phyloP scores from a whole-genome alignment of 2,888 invertebrate species.

The Acleris literana region DNA sequence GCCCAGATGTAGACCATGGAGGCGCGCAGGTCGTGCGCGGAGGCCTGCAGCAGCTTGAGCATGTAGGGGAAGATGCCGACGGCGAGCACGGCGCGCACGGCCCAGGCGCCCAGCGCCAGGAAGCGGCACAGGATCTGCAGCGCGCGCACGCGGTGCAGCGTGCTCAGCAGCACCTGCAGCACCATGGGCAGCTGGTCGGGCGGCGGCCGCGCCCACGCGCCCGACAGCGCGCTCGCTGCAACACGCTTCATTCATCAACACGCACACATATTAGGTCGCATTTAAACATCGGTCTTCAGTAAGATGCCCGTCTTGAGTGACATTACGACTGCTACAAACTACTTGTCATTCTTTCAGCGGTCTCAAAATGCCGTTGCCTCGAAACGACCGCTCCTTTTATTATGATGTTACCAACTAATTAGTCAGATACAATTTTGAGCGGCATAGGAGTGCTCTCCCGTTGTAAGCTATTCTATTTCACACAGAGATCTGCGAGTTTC shows the following conservation, averaged over 20 bases:
- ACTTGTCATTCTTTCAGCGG: no score
- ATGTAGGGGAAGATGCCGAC: constrained; percentile 99
- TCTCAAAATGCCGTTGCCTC: no score
- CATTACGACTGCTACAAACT: no score
- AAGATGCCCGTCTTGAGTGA: no score
- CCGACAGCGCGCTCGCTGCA: constrained; percentile 1
- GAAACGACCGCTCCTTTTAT: no score
- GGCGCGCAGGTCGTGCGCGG: constrained; percentile 95
- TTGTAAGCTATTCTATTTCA: no score
- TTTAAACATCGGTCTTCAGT: not conserved
- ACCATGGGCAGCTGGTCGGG: constrained; percentile 99
- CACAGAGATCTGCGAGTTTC: no score
- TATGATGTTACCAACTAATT: no score
- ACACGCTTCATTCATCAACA: not conserved
- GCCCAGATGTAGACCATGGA: constrained; percentile 99
- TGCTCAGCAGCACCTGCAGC: constrained; percentile 91
- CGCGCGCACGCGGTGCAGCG: constrained; percentile 95
- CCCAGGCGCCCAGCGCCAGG: constrained; percentile 94
- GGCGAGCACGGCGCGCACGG: constrained; percentile 96
- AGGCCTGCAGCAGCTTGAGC: constrained; percentile 97
- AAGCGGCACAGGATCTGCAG: constrained; percentile 96
- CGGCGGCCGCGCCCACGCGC: constrained; percentile 85
- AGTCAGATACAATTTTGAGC: no score
- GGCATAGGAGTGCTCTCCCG: no score
- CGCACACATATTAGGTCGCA: not conserved